A percentile compares a stretch with the other conserved stretches of the same genome.
Conservation (phyloP, 64 coral and sea anemone species). For the Pocillopora damicornis region DNA sequence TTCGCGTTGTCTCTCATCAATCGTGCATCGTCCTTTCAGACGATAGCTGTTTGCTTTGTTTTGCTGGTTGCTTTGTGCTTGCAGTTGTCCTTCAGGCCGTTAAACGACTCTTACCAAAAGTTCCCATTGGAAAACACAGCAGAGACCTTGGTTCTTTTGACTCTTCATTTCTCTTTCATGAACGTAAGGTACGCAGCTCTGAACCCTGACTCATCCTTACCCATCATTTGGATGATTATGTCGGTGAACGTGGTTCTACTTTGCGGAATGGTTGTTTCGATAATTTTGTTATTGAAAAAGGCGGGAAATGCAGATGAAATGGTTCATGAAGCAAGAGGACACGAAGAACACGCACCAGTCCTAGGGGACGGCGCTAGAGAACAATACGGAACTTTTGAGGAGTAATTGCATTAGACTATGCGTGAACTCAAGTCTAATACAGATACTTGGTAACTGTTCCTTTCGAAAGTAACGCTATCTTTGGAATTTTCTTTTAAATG, state of each 20-base stretch:
- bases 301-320: background rate
- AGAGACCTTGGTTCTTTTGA: constrained; percentile 9
- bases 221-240: constrained; percentile 25
- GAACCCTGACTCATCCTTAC: background rate
- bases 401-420: too few relatives aligned
- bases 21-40: constrained; percentile 22
- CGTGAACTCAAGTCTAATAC: too few relatives aligned
- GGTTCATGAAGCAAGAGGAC: background rate
- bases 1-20: constrained; percentile 30
- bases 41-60: constrained; percentile 34
- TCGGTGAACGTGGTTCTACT: background rate
- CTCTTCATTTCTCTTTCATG: constrained; percentile 38
- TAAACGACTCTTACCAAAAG: background rate
- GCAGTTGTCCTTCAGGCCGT: constrained; percentile 29
- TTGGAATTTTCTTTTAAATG: too few relatives aligned
- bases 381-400: too few relatives aligned
- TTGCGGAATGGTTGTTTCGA: constrained; percentile 1
- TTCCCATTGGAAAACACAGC: constrained; percentile 30
- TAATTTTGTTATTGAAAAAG: constrained; percentile 33
- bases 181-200: background rate
- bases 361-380: background rate
- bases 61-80: constrained; percentile 18
- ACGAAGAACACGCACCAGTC: background rate
- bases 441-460: too few relatives aligned
- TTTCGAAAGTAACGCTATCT: too few relatives aligned